Evolutionary conservation across 2,888 invertebrate genomes (phyloP), one percentile per base, ranked within the genome.

Genomic region (Acronicta leporina): DNA sequence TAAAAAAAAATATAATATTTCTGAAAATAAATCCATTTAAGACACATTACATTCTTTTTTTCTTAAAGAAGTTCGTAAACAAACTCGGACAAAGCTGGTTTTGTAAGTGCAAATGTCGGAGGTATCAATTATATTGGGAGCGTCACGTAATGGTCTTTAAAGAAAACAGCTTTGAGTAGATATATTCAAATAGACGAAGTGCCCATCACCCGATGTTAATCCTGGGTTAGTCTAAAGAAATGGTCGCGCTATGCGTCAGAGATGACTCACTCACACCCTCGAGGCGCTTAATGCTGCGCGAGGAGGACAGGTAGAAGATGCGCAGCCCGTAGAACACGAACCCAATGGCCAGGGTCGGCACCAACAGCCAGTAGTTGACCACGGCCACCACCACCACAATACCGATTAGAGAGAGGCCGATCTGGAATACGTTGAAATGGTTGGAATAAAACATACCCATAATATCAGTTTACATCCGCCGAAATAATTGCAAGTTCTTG

Each of bases 371-470:
- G 59, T 96, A 96, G 94, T 98, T 98, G 14, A 98, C 96, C 13
- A 96, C 86, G 0, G 96, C 96, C 6, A 98, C 96, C 13, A 98
- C 97, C 11, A 97, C 95, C 59, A 97, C 96, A 63, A 98, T 96
- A 80, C 98, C 98, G 73, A 96, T 92, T 20, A 98, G 95, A 0
- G 97, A 95, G 0, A 98, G 94, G n/a, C 97, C 97, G 65, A 98
- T 97, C 95, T 98, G 96, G 5, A 76, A 64, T 11, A 11, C 30
- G 30, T 9, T 2, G 10, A 33, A 33, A 33, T 33, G 10, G 9
- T 9, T 9, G 9, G n/a, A n/a, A n/a, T n/a, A n/a, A n/a, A n/a
- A n/a, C n/a, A n/a, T n/a, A n/a, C n/a, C n/a, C n/a, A n/a, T n/a
- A n/a, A n/a, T n/a, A n/a, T n/a, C n/a, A n/a, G n/a, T n/a, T n/a